Base-by-base conservation (phyloP, 2,888 invertebrate species). In the Baccha elongata region DNA sequence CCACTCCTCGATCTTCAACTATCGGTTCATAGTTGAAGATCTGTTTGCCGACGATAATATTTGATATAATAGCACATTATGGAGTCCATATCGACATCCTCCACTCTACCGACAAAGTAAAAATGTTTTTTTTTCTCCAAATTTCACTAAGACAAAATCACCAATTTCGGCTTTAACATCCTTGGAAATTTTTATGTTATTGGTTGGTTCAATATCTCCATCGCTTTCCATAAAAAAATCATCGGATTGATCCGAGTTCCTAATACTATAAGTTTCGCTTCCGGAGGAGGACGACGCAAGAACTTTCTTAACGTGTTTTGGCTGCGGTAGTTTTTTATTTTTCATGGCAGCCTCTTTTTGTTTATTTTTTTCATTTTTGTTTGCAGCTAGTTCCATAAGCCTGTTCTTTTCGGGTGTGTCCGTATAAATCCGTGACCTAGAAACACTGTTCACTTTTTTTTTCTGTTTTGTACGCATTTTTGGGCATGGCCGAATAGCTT, bases 271-370 rank as follows among this genome's bases (percentile, higher is more conserved):
- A 11, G 40, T 58, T 37, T 58, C 58, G 15, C 40, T 40, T 58
- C 10, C 40, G 23, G 55, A 58, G 32, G 58, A 40, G n/a, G 58
- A 58, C 40, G 58, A 58, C 40, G 40, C 58, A 58, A 58, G 58
- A 21, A 58, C 40, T 26, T 58, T 58, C 15, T 58, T 58, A n/a
- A 58, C 15, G 26, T 58, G 40, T 58, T 58, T 58, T 40, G 58
- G 58, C 58, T 40, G 13, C 23, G 13, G 21, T 23, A 58, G 7
- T 21, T 40, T 58, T 58, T 32, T 60, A 42, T 44, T 60, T 60
- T 29, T 29, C 5, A 13, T 26, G 10, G 4, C 58, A 60, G 42
- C 15, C 17, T 5, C 42, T 42, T 42, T 42, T 48, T 48, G 48
- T 48, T 23, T 13, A 0, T 23, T 48, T 26, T 44, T n/a, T 8